phyloP scores from a whole-genome alignment of 2,888 invertebrate species.

The Xanthorhoe spadicearia region DNA sequence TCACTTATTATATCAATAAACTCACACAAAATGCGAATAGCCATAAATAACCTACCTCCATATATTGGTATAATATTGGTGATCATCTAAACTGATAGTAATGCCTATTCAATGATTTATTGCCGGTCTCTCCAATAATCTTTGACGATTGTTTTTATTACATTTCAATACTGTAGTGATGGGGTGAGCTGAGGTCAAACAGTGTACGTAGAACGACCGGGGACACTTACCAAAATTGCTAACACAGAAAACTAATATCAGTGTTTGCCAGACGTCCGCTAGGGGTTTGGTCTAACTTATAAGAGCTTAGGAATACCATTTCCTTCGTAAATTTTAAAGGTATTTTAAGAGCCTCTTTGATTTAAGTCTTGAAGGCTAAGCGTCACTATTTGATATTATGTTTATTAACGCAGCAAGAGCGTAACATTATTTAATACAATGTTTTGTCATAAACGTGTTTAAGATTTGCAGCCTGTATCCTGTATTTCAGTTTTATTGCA shows the following conservation, averaged over 20 bases:
- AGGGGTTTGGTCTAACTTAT: slow-evolving; percentile 53
- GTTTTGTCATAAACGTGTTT: too few species aligned
- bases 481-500: too few species aligned
- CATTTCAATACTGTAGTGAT: slow-evolving; percentile 70
- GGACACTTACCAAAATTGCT: slow-evolving; percentile 83
- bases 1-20: neutral
- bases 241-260: slow-evolving; percentile 84
- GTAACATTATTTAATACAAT: too few species aligned
- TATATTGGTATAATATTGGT: neutral
- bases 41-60: neutral
- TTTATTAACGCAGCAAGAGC: too few species aligned
- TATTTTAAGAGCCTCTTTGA: too few species aligned
- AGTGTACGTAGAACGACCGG: slow-evolving; percentile 71
- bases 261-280: slow-evolving; percentile 78
- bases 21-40: neutral
- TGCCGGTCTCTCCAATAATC: slow-evolving; percentile 36
- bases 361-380: too few species aligned
- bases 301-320: slow-evolving; percentile 7
- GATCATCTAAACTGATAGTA: neutral
- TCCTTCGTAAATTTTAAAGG: too few species aligned
- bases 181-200: slow-evolving; percentile 59
- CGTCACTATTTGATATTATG: too few species aligned
- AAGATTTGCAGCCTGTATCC: too few species aligned
- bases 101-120: neutral
- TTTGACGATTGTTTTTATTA: slow-evolving; percentile 58